Evolutionary conservation across 2,113 vertebrate genomes (phyloP).

Genomic region (Heloderma charlesbogerti): DNA sequence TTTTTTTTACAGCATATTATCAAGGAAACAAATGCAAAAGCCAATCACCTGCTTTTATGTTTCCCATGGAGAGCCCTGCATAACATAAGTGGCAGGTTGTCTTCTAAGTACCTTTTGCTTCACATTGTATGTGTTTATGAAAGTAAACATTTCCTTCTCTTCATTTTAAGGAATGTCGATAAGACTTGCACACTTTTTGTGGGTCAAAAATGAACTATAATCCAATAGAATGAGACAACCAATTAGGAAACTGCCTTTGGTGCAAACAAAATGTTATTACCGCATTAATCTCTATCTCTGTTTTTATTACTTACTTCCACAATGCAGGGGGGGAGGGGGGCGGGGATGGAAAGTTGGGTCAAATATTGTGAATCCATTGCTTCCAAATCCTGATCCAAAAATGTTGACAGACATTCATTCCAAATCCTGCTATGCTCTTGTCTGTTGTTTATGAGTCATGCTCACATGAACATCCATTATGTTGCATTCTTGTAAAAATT

Average conservation of each 20-base stretch:
- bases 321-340: too few relatives aligned
- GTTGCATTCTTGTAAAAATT: not conserved
- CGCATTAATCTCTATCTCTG: not conserved
- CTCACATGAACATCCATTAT: not conserved
- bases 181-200: not conserved
- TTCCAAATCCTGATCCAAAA: not conserved
- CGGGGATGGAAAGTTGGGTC: not conserved
- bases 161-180: not conserved
- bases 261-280: not conserved
- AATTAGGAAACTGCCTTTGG: not conserved
- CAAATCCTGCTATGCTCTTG: not conserved
- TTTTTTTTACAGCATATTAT: not conserved
- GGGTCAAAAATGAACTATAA: not conserved
- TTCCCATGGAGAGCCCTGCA: not conserved
- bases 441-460: not conserved
- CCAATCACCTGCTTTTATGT: not conserved
- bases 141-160: not conserved
- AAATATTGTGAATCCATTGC: not conserved
- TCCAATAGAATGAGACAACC: not conserved
- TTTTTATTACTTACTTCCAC: not conserved
- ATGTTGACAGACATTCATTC: not conserved
- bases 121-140: not conserved
- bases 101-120: not conserved
- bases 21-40: slow-evolving; percentile 6
- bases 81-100: not conserved